phyloP scores from a whole-genome alignment of 2,113 vertebrate genomes.

The Alaudala cheleensis region DNA sequence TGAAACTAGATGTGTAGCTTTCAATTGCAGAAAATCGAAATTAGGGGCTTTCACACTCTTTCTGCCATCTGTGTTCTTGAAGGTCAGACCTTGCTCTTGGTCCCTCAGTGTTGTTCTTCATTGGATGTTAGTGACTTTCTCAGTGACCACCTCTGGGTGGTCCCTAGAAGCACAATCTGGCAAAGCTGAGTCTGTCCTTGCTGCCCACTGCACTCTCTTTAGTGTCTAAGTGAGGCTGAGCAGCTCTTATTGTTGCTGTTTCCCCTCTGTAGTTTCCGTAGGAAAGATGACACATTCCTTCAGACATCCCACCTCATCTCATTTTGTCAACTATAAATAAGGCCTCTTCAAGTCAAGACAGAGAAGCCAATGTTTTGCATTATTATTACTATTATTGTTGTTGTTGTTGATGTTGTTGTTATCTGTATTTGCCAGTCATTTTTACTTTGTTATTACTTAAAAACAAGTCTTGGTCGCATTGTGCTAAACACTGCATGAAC shows the following conservation, averaged over 20 bases:
- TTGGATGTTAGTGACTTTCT: not conserved
- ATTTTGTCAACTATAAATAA: not conserved
- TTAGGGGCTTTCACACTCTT: not conserved
- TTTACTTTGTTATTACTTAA: not conserved
- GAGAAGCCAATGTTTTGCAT: not conserved
- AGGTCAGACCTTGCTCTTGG: fast-evolving
- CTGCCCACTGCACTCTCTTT: not conserved
- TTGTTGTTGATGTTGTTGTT: not conserved
- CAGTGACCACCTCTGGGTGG: not conserved
- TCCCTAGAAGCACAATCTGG: not conserved
- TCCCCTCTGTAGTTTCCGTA: not conserved
- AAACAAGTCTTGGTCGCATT: not conserved
- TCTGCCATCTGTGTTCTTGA: not conserved
- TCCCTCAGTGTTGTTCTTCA: not conserved
- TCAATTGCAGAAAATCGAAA: not conserved
- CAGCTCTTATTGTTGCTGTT: not conserved
- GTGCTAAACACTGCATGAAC: not conserved
- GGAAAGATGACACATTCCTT: not conserved
- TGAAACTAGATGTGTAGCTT: not conserved
- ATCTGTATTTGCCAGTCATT: not conserved
- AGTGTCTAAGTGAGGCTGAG: not conserved
- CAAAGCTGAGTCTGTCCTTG: not conserved
- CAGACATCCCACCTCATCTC: not conserved
- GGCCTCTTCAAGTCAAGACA: not conserved
- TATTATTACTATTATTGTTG: not conserved